phyloP scores from a whole-genome alignment of 2,888 invertebrate genomes.

The Euproctis similis region DNA sequence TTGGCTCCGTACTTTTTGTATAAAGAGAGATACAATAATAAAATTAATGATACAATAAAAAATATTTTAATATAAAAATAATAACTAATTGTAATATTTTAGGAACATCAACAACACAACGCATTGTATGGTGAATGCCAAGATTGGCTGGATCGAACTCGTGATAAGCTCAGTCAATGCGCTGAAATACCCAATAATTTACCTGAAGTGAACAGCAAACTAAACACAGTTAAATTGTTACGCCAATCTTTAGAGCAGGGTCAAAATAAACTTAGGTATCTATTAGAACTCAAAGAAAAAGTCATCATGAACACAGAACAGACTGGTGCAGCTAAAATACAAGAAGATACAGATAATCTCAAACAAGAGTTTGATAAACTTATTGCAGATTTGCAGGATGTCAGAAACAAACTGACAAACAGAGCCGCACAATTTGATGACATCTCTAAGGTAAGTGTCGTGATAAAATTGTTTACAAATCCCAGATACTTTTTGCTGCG shows the following conservation, averaged over 20 bases:
- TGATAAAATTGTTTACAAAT: too few species aligned
- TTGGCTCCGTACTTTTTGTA: too few species aligned
- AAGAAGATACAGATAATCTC: constrained; percentile 92
- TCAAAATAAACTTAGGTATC: constrained; percentile 75
- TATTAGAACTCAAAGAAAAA: constrained; percentile 92
- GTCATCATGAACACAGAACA: constrained; percentile 95
- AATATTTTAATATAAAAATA: neutral
- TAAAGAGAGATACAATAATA: too few species aligned
- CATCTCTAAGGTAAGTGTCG: constrained; percentile 80
- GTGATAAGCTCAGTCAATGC: constrained; percentile 89
- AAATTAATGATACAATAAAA: neutral
- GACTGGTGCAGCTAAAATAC: constrained; percentile 89
- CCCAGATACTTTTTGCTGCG: too few species aligned
- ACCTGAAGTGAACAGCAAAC: constrained; percentile 88
- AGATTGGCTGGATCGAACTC: constrained; percentile 93
- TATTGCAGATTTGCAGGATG: constrained; percentile 86
- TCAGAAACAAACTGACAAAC: constrained; percentile 82
- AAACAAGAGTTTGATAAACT: constrained; percentile 94
- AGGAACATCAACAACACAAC: constrained; percentile 95
- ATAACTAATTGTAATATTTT: too few species aligned
- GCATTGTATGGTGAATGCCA: constrained; percentile 94
- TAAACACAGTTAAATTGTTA: constrained; percentile 90
- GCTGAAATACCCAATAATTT: constrained; percentile 87
- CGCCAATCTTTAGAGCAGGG: constrained; percentile 95
- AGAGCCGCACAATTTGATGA: constrained; percentile 89